A percentile compares a stretch with the other conserved stretches of the same genome.
Conservation (phyloP, 2,113 vertebrate genomes). For the Montifringilla adamsi region DNA sequence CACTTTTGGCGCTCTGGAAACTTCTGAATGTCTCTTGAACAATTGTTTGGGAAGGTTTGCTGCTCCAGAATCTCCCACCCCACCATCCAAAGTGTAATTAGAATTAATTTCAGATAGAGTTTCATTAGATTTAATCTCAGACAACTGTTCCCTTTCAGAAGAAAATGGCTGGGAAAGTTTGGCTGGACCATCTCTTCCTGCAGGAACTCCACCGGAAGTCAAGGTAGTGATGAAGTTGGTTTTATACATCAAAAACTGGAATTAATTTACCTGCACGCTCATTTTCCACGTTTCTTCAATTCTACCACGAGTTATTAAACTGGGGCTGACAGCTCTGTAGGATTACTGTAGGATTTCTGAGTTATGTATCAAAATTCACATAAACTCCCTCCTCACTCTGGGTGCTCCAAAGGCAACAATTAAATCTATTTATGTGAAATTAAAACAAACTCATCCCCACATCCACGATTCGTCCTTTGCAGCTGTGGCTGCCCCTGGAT, state of each 20-base stretch:
- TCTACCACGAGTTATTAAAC: neutral
- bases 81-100: neutral
- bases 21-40: neutral
- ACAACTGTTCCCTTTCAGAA: neutral
- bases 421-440: neutral
- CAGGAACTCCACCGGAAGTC: neutral
- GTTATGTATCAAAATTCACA: neutral
- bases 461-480: fast-evolving
- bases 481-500: neutral
- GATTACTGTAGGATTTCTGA: neutral
- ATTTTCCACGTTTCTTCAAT: neutral
- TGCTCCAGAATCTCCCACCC: neutral
- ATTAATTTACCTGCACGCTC: neutral
- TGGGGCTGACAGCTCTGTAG: neutral
- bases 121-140: neutral
- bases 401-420: neutral
- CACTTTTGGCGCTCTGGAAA: neutral
- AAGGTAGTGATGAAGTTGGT: neutral
- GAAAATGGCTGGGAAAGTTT: neutral
- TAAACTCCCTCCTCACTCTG: neutral
- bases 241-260: neutral
- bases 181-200: neutral
- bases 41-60: neutral
- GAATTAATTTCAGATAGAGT: neutral
- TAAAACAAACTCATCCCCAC: neutral